phyloP scores from a whole-genome alignment of 2,113 vertebrate genomes.

The Isichthys henryi region DNA sequence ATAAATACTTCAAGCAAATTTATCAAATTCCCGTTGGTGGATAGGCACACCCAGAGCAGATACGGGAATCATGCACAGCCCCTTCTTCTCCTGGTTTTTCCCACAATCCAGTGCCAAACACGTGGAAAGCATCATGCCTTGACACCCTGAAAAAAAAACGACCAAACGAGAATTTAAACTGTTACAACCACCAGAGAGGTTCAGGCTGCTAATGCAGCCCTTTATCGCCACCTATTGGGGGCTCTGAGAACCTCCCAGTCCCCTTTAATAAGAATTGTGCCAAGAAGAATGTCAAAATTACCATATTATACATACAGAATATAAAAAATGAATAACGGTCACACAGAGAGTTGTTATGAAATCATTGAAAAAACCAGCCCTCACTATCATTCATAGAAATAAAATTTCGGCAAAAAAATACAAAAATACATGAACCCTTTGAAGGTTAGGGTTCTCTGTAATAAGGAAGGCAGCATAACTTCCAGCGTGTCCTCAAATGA shows the following conservation, averaged over 20 bases:
- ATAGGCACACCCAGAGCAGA: background rate
- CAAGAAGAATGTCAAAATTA: background rate
- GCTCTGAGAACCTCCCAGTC: background rate
- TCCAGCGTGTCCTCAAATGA: background rate
- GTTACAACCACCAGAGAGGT: background rate
- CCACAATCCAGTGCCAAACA: background rate
- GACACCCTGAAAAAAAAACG: background rate
- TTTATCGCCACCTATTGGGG: constrained; percentile 9
- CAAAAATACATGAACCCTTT: background rate
- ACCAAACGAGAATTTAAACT: background rate
- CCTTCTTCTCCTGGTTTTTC: background rate
- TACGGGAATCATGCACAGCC: background rate
- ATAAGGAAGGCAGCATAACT: background rate
- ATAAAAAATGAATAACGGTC: background rate
- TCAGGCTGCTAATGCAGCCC: background rate
- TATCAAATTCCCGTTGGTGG: background rate
- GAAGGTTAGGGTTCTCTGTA: background rate
- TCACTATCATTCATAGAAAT: background rate
- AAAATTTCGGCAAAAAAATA: background rate
- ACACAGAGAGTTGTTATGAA: background rate
- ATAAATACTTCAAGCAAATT: background rate
- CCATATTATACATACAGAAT: background rate
- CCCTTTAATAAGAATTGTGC: background rate
- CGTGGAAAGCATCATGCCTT: background rate
- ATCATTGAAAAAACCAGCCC: background rate